Conservation (phyloP, 2,888 invertebrate genomes). For the Venusia cambrica region DNA sequence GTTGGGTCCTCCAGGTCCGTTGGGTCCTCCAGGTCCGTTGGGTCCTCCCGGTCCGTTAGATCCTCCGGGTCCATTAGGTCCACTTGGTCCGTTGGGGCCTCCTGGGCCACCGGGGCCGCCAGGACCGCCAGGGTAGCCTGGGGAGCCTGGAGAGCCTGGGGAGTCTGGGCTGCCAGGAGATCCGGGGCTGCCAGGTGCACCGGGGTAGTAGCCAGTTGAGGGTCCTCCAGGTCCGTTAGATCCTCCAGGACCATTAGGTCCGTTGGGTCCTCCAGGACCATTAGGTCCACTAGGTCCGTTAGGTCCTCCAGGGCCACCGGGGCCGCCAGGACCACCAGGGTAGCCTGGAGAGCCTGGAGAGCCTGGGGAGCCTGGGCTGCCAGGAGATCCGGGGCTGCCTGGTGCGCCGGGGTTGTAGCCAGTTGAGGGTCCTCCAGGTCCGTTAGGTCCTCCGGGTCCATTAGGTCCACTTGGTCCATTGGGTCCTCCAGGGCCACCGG, state of each 20-base stretch:
- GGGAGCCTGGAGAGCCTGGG: conserved; percentile 26
- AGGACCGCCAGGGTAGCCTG: conserved; percentile 40
- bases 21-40: too few species aligned
- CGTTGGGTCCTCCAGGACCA: too few species aligned
- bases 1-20: too few species aligned
- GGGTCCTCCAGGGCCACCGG: conserved; percentile 5
- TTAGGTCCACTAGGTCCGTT: too few species aligned
- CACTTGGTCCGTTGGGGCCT: conserved; percentile 12
- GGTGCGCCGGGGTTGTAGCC: conserved; percentile 39
- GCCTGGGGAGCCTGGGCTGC: conserved; percentile 31
- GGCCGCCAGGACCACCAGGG: conserved; percentile 18
- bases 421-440: conserved; percentile 1
- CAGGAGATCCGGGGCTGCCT: conserved; percentile 32
- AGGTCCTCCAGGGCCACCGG: conserved; percentile 29
- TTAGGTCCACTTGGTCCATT: conserved; percentile 30
- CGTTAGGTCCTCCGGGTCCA: conserved; percentile 1
- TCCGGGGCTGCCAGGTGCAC: conserved; percentile 26
- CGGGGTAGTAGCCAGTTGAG: too few species aligned
- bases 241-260: too few species aligned
- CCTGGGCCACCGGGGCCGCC: conserved; percentile 36
- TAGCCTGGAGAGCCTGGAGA: conserved; percentile 11
- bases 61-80: too few species aligned
- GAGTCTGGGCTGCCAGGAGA: conserved; percentile 25
- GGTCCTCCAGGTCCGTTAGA: too few species aligned
- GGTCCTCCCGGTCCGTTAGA: too few species aligned